phyloP scores from a whole-genome alignment of 2,113 vertebrate genomes.

The Etheostoma spectabile region DNA sequence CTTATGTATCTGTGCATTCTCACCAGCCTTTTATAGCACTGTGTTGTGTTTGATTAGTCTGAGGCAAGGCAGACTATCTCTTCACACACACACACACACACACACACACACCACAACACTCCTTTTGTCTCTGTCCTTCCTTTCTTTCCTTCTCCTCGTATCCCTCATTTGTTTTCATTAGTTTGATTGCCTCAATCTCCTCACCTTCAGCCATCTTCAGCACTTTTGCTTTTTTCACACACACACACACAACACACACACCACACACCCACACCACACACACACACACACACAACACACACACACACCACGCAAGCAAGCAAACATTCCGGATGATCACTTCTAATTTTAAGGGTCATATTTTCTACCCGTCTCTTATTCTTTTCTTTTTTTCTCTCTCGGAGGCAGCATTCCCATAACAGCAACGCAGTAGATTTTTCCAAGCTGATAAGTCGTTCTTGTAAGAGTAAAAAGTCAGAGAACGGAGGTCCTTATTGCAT shows the following conservation, averaged over 20 bases:
- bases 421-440: slow-evolving; percentile 18
- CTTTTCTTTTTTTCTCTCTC: slow-evolving; percentile 18
- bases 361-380: slow-evolving; percentile 64
- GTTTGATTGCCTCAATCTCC: slow-evolving; percentile 84
- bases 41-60: slow-evolving; percentile 81
- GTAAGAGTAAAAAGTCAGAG: background rate
- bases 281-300: slow-evolving; percentile 34
- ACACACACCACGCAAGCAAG: slow-evolving; percentile 24
- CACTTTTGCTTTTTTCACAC: slow-evolving; percentile 11
- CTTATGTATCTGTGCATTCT: slow-evolving; percentile 68
- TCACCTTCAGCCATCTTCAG: slow-evolving; percentile 84
- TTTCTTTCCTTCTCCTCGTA: slow-evolving; percentile 53
- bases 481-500: slow-evolving; percentile 18
- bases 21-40: slow-evolving; percentile 51
- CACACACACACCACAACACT: slow-evolving; percentile 18
- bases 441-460: slow-evolving; percentile 6
- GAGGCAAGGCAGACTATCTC: slow-evolving; percentile 67
- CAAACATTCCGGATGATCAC: slow-evolving; percentile 67
- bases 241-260: slow-evolving; percentile 38
- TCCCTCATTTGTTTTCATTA: slow-evolving; percentile 89
- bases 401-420: background rate
- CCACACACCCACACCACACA: too few species aligned
- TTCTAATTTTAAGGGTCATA: slow-evolving; percentile 69
- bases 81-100: slow-evolving; percentile 3
- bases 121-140: slow-evolving; percentile 51